Conservation (phyloP, 2,888 invertebrate genomes). For the Cephus nigrinus region DNA sequence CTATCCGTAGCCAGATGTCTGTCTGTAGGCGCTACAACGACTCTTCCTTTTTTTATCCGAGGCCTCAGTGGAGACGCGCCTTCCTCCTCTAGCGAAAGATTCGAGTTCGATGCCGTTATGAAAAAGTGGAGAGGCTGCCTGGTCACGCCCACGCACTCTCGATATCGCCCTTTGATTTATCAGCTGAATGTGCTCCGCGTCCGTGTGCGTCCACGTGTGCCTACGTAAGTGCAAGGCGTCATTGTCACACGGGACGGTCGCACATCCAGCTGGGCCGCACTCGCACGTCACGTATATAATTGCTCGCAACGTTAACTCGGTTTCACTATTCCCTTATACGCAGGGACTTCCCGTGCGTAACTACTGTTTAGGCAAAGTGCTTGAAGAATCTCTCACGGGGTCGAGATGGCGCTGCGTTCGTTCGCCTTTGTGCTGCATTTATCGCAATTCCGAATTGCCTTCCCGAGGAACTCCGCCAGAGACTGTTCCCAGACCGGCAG, state of each 20-base stretch:
- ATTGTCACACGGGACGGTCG: background rate
- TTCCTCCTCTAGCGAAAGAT: background rate
- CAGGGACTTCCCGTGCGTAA: background rate
- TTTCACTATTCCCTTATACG: conserved; percentile 1
- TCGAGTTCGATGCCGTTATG: background rate
- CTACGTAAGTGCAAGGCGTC: background rate
- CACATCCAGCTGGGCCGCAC: background rate
- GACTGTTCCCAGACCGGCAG: background rate
- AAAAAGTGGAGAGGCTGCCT: background rate
- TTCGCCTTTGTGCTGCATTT: conserved; percentile 3
- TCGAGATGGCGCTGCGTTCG: conserved; percentile 14
- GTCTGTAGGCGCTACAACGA: background rate
- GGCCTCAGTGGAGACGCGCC: background rate
- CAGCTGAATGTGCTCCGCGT: background rate
- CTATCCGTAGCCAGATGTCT: background rate
- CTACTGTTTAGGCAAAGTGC: conserved; percentile 32
- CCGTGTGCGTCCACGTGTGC: background rate
- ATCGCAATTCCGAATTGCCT: conserved; percentile 33
- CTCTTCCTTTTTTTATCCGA: background rate
- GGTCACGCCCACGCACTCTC: background rate
- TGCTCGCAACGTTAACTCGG: background rate
- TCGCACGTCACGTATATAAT: background rate
- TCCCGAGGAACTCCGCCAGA: conserved; percentile 32
- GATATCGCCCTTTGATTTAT: background rate
- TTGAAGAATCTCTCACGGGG: conserved; percentile 33